Conservation (phyloP, 2,113 vertebrate species). For the Spea bombifrons region DNA sequence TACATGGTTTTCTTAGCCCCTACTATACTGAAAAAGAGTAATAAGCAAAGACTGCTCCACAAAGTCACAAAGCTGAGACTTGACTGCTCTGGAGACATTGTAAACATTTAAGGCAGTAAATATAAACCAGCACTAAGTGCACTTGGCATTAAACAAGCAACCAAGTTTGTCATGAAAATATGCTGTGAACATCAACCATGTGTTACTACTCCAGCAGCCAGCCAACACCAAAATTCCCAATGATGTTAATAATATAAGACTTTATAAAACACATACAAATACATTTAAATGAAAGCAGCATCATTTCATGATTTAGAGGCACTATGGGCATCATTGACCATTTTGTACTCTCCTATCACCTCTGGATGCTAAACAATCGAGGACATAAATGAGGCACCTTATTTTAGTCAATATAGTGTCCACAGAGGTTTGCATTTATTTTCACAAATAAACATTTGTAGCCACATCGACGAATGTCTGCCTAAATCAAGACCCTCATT, state of each 20-base stretch:
- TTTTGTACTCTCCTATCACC: background rate
- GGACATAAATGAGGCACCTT: no score
- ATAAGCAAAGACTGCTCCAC: no score
- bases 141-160: conserved; percentile 36
- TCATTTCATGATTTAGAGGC: background rate
- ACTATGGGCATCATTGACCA: background rate
- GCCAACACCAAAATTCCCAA: background rate
- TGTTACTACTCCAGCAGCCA: background rate
- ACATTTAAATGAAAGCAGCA: background rate
- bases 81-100: conserved; percentile 11
- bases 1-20: background rate
- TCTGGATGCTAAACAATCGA: no score
- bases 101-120: conserved; percentile 50
- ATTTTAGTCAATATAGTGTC: background rate
- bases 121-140: conserved; percentile 22
- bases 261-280: background rate
- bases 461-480: background rate
- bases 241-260: background rate
- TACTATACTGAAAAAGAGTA: background rate
- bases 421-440: background rate
- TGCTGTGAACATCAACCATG: conserved; percentile 1
- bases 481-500: background rate
- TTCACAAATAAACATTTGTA: background rate
- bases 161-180: conserved; percentile 39
- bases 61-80: background rate